phyloP scores from a whole-genome alignment of 2,888 invertebrate genomes.

The Chrysopilus asiliformis region DNA sequence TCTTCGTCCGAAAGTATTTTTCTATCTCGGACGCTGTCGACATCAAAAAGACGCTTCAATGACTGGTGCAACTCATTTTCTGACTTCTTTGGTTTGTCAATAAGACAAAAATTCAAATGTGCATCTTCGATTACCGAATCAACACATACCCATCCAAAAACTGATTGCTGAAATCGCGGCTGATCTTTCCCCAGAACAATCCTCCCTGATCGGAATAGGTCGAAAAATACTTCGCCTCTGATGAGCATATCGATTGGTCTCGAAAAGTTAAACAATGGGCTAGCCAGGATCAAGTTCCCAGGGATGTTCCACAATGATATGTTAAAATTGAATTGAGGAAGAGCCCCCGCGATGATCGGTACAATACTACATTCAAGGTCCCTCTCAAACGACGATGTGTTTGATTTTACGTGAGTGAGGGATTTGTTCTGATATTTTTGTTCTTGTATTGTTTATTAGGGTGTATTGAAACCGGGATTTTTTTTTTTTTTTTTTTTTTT shows the following conservation, averaged over 20 bases:
- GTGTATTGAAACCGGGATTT: no score
- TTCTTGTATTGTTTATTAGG: background rate
- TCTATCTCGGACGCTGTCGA: background rate
- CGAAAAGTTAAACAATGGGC: background rate
- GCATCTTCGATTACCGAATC: background rate
- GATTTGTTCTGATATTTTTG: background rate
- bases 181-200: background rate
- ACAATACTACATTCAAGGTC: background rate
- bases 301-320: slow-evolving; percentile 1
- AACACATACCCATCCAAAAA: slow-evolving; percentile 1
- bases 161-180: background rate
- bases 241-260: background rate
- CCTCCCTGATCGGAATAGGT: background rate
- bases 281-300: background rate
- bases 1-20: slow-evolving; percentile 1
- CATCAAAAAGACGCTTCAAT: background rate
- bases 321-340: background rate
- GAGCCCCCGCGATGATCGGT: background rate
- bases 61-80: background rate
- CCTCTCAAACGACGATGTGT: background rate
- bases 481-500: no score
- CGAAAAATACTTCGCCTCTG: background rate
- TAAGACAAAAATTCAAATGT: background rate
- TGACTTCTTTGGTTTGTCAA: background rate
- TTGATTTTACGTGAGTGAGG: background rate